Base-by-base conservation (phyloP, 2,888 invertebrate genomes). In the Ptychoptera contaminata region DNA sequence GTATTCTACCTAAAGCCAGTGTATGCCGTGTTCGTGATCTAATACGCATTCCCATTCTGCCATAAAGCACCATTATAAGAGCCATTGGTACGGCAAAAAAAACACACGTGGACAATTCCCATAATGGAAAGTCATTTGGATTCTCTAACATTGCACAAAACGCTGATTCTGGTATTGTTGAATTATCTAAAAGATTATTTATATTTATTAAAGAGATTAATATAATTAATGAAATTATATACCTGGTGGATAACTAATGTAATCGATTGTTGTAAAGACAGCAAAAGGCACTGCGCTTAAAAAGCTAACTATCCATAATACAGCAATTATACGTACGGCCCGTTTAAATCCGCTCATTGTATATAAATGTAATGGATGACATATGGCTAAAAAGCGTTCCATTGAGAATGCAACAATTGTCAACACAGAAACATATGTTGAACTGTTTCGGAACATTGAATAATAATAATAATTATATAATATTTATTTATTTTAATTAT, bases 371-470 rank as follows among this genome's bases (percentile, higher is more conserved):
- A 92, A 67, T 0, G 92, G 91, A 60, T 90, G 84, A 59, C 92
- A 92, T 57, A 92, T 91, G 31, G 91, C 91, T 51, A 91, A 67
- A 68, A 90, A 88, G 37, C 92, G 74, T 67, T 92, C 92, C 65
- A 84, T 77, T 0, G 91, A 90, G 67, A 92, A 92, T 3, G 88
- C 87, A 38, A 90, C 87, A 53, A 92, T 91, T 16, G 91, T 92
- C 57, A 92, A 67, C 41, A 91, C 86, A 1, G 91, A 91, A 1
- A 87, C 88, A 64, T 91, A 90, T 1, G 87, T 83, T 1, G 88
- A 86, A 63, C 87, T 87, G 67, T n/a, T n/a, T n/a, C n/a, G n/a
- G n/a, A n/a, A 40, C 16, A 35, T 46, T 40, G 35, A 12, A 23
- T 31, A 7, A 23, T 5, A 23, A 23, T 23, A 23, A 31, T 14